Evolutionary conservation across 2,797 vertebrate species (phyloP).

Genomic region (Darevskia nairensis): DNA sequence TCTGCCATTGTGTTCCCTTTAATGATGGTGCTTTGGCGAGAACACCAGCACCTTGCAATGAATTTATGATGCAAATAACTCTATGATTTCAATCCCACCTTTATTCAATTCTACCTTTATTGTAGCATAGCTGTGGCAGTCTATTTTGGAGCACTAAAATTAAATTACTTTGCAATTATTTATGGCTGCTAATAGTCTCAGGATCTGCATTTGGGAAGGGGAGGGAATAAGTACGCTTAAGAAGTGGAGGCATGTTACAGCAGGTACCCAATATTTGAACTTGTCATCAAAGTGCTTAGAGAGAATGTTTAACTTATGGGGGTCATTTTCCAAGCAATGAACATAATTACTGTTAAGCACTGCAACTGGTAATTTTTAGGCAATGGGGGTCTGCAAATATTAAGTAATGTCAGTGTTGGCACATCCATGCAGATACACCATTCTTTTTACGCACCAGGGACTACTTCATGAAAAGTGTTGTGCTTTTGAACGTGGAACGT

Average conservation of each 20-base stretch:
- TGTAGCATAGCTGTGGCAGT: not conserved
- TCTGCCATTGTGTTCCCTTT: constrained; percentile 28
- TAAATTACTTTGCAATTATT: constrained; percentile 22
- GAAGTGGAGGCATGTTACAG: constrained; percentile 19
- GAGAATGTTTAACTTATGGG: not conserved
- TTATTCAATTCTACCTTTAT: constrained; percentile 14
- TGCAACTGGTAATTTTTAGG: not conserved
- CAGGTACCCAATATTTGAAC: constrained; percentile 17
- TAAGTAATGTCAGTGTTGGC: not conserved
- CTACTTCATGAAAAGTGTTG: not conserved
- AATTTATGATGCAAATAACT: constrained; percentile 11
- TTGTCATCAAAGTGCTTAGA: constrained; percentile 11
- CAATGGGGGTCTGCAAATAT: not conserved
- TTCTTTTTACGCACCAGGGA: not conserved
- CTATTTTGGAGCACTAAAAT: constrained; percentile 27
- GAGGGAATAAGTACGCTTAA: constrained; percentile 8
- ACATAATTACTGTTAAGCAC: constrained; percentile 13
- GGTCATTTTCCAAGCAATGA: not conserved
- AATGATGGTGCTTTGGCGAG: not conserved
- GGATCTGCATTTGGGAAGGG: constrained; percentile 26
- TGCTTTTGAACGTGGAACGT: not conserved
- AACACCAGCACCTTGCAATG: constrained; percentile 30
- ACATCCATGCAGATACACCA: not conserved
- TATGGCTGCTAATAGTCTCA: constrained; percentile 7
- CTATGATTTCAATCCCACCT: constrained; percentile 18